Percentiles rank a stretch among this genome's conserved stretches.
Evolutionary conservation across 2,797 vertebrate genomes (phyloP).

Genomic region (Cynodonichthys magdalenae): DNA sequence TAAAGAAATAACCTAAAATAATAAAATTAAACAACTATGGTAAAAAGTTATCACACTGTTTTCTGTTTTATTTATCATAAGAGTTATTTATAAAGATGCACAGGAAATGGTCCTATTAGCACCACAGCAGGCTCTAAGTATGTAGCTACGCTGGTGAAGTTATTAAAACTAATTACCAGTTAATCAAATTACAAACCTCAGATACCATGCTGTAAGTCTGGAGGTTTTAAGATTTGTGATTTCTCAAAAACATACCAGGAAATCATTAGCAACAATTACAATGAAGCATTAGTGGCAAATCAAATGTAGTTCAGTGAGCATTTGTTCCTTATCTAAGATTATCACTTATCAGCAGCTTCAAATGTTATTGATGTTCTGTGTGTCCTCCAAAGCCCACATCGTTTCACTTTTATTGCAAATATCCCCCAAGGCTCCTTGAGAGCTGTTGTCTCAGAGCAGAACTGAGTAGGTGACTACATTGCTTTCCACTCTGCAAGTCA

Average conservation of each 20-base stretch:
- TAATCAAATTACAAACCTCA: background rate
- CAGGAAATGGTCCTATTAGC: background rate
- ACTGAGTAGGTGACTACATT: slow-evolving; percentile 61
- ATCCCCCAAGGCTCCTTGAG: slow-evolving; percentile 43
- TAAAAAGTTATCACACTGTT: background rate
- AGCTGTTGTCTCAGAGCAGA: slow-evolving; percentile 45
- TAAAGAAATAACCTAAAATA: background rate
- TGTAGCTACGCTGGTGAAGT: background rate
- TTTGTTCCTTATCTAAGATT: background rate
- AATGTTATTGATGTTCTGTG: slow-evolving; percentile 2
- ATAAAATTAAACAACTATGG: background rate
- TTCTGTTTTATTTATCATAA: background rate
- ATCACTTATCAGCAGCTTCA: slow-evolving; percentile 4
- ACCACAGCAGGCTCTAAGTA: background rate
- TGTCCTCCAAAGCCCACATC: slow-evolving; percentile 19
- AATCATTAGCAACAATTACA: background rate
- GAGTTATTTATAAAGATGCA: background rate
- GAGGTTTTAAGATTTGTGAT: background rate
- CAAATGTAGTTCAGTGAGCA: background rate
- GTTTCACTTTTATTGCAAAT: slow-evolving; percentile 35
- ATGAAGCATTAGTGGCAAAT: background rate
- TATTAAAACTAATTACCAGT: background rate
- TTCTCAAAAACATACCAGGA: background rate
- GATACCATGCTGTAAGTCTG: background rate
- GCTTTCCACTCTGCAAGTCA: slow-evolving; percentile 52